These are phyloP conservation scores for Augiades crinisus DNA, from an alignment of 2,888 invertebrate genomes.

Conservation along the genomic window DNA sequence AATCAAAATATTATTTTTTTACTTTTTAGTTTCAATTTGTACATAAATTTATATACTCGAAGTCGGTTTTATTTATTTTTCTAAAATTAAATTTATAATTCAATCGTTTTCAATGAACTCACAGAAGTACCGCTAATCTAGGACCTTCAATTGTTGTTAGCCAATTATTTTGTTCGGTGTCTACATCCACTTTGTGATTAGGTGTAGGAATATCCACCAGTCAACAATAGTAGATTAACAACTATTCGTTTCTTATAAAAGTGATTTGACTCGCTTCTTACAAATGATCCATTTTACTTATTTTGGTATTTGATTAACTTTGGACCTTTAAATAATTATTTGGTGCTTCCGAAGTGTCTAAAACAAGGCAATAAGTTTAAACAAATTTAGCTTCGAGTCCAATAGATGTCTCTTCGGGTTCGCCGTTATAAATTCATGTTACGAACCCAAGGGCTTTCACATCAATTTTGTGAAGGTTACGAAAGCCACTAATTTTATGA, in stretches of 20 bases:
- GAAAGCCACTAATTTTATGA: slow-evolving; percentile 25
- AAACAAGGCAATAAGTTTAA: too few relatives aligned
- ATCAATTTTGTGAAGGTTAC: slow-evolving; percentile 35
- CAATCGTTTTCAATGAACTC: slow-evolving; percentile 15
- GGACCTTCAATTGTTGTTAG: slow-evolving; percentile 11
- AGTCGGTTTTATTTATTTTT: too few relatives aligned
- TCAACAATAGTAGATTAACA: background rate
- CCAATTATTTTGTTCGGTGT: slow-evolving; percentile 10
- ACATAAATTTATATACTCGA: too few relatives aligned
- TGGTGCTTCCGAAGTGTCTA: too few relatives aligned
- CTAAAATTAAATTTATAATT: too few relatives aligned
- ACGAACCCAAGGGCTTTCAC: slow-evolving; percentile 32
- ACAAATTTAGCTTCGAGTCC: too few relatives aligned
- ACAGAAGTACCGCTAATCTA: slow-evolving; percentile 18
- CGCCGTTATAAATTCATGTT: slow-evolving; percentile 37
- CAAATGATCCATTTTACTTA: too few relatives aligned
- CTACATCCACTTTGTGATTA: background rate
- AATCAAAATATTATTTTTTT: too few relatives aligned
- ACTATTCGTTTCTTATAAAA: background rate
- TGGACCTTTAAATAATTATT: too few relatives aligned
- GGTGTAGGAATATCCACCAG: background rate
- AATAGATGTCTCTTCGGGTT: background rate
- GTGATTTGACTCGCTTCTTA: too few relatives aligned
- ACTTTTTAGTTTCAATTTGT: too few relatives aligned
- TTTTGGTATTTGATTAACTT: too few relatives aligned